These are phyloP conservation scores for Nineta flava DNA, from an alignment of 2,888 invertebrate genomes.

Conservation along the genomic window DNA sequence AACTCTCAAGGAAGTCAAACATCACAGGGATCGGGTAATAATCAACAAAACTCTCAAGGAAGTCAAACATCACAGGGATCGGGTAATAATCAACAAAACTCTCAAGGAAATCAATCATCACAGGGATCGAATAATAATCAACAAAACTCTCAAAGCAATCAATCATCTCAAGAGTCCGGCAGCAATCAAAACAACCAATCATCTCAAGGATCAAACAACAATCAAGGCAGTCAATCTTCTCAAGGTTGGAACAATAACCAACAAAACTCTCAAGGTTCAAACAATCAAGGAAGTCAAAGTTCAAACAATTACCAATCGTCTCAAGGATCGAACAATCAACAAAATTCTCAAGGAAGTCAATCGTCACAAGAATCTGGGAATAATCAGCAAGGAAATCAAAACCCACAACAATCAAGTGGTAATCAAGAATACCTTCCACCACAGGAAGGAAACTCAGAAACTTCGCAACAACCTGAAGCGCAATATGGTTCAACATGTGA, in stretches of 20 bases:
- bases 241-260: neutral
- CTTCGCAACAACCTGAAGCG: neutral
- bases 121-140: neutral
- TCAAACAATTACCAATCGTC: constrained; percentile 2
- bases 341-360: neutral
- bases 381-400: constrained; percentile 4
- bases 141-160: neutral
- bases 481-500: constrained; percentile 9
- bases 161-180: neutral
- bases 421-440: constrained; percentile 9
- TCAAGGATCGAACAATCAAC: constrained; percentile 3
- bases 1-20: neutral
- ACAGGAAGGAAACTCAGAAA: too few species aligned
- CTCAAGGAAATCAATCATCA: neutral
- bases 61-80: constrained; percentile 7
- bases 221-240: constrained; percentile 1
- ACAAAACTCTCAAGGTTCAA: constrained; percentile 1
- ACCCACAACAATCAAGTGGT: constrained; percentile 9
- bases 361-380: neutral
- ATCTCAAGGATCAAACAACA: neutral
- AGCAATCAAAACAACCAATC: neutral
- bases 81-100: too few species aligned
- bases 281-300: constrained; percentile 1
- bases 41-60: constrained; percentile 7
- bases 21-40: neutral